Evolutionary conservation across 2,113 vertebrate genomes (phyloP).

Genomic region (Rafetus swinhoei): DNA sequence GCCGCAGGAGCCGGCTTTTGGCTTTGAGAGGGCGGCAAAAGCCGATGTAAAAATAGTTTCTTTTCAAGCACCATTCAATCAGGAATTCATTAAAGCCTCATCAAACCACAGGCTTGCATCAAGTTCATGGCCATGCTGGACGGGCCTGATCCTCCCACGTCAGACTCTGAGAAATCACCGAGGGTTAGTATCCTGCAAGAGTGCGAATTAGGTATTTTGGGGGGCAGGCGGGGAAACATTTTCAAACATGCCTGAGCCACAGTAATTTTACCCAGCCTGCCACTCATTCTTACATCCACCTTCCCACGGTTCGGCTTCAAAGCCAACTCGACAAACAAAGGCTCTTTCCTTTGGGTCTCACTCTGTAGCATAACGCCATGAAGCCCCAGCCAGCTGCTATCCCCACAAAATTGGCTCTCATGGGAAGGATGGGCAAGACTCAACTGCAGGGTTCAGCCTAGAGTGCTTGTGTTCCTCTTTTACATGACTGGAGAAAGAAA

Average conservation of each 20-base stretch:
- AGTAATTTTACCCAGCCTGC: neutral
- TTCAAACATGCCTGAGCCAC: neutral
- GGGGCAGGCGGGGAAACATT: neutral
- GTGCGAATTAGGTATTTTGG: neutral
- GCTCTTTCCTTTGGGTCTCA: neutral
- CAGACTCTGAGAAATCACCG: neutral
- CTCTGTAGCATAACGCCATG: neutral
- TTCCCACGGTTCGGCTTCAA: neutral
- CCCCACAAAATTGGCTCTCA: neutral
- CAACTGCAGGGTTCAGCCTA: neutral
- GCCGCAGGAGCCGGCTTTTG: neutral
- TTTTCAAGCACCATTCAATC: constrained; percentile 59
- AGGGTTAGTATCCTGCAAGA: neutral
- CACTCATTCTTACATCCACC: neutral
- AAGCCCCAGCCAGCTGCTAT: neutral
- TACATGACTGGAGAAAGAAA: neutral
- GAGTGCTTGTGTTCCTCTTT: neutral
- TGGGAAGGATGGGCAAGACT: neutral
- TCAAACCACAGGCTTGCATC: constrained; percentile 37
- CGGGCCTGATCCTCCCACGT: neutral
- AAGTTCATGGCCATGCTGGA: constrained; percentile 54
- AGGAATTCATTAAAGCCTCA: constrained; percentile 43
- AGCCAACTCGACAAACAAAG: neutral
- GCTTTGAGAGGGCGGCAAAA: neutral
- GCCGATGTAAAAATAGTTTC: neutral